These are phyloP conservation scores for Haplochromis vanheusdeni DNA, from an alignment of 2,113 vertebrate species.

Conservation along the genomic window DNA sequence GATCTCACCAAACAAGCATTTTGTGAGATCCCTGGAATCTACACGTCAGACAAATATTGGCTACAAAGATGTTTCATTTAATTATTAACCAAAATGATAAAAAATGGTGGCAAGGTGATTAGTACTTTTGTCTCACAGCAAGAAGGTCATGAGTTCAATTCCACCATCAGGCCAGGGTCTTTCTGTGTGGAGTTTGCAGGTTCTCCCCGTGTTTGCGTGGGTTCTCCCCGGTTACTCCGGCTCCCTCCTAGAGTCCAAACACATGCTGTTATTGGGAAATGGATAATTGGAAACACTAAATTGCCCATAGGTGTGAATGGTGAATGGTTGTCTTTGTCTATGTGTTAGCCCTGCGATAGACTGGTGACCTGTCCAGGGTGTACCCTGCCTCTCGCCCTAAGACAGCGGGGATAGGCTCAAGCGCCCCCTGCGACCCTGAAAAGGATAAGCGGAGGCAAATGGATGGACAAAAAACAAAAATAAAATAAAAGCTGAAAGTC, in stretches of 20 bases:
- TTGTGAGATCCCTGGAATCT: not conserved
- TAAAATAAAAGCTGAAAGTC: not conserved
- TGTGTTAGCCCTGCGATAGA: not conserved
- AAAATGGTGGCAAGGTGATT: not conserved
- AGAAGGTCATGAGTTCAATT: not conserved
- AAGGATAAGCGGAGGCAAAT: not conserved
- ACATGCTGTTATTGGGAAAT: not conserved
- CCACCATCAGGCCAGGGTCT: not conserved
- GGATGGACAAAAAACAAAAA: not conserved
- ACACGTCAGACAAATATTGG: not conserved
- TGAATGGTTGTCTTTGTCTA: not conserved
- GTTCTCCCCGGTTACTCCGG: not conserved
- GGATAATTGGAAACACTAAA: not conserved
- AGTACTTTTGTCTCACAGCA: accelerated
- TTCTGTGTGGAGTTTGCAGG: not conserved
- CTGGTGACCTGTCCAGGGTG: not conserved
- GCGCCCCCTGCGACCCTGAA: not conserved
- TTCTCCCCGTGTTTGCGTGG: not conserved
- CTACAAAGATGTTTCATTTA: not conserved
- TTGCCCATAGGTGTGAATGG: not conserved
- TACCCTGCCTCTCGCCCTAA: not conserved
- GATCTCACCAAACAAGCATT: not conserved
- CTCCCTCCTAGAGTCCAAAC: not conserved
- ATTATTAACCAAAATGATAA: not conserved
- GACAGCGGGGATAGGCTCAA: not conserved